Base-by-base conservation (phyloP, 2,113 vertebrate genomes). In the Pycnonotus jocosus region DNA sequence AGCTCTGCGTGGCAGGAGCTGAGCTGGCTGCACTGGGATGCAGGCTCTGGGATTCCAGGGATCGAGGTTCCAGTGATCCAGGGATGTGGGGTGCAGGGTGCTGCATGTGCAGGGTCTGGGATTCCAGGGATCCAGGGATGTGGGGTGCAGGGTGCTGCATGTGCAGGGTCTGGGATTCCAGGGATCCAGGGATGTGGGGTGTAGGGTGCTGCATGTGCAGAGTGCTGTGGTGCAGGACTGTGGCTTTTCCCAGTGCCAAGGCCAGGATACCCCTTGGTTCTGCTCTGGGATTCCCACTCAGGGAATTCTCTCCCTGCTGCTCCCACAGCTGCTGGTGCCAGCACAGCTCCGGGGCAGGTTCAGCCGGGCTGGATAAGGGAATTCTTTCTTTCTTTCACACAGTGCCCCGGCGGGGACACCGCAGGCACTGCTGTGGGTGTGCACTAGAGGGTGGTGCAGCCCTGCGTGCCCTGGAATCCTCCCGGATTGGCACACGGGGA, bases 401-500 rank as follows among this genome's bases (percentile, higher is more conserved):
- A 1, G 19, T 7, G 38, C 16, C 54, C 66, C 47, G 23, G 62
- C 53, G 3, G 14, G 8, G 42, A 2, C 7, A 69, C 48, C 71
- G 16, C 2, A 2, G 65, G 84, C 58, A 2, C 57, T 69, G 82
- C 86, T 11, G 50, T 5, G 42, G 28, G 15, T 73, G 83, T 60
- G 24, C 86, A 11, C 80, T 69, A 81, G 94, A 80, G 93, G 86
- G 79, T 33, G 8, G 44, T 69, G 86, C 86, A 44, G 81, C 78
- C 40, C 60, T 30, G 70, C 16, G 28, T 9, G 76, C 31, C 37
- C 66, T 21, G 81, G 2, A 19, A 38, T 54, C 62, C 37, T 58
- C n/a, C 62, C 15, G 0, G 6, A 1, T 1, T 1, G 38, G 66
- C 42, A 0, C 38, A 4, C 24, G 5, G 11, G 21, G 47, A 60